Evolutionary conservation across 2,797 vertebrate genomes (phyloP).

Genomic region (Nothura maculosa): DNA sequence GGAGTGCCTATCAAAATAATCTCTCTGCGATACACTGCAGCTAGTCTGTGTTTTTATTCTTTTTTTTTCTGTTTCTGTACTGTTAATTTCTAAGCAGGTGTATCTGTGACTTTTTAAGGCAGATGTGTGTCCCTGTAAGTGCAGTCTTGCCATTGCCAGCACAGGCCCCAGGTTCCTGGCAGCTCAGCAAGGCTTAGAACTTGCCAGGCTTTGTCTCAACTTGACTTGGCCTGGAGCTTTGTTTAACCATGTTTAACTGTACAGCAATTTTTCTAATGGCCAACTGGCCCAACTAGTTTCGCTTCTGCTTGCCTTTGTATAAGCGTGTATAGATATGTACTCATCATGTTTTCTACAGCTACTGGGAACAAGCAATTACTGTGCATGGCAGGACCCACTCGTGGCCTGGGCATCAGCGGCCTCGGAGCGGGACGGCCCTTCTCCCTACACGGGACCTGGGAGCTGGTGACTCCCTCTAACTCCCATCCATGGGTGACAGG

Average conservation of each 20-base stretch:
- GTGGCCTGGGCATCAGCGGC: background rate
- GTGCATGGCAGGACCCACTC: background rate
- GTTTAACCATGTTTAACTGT: background rate
- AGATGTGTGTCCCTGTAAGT: background rate
- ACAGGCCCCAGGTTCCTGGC: background rate
- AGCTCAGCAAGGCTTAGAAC: background rate
- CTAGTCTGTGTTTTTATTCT: background rate
- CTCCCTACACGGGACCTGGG: background rate
- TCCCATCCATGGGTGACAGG: background rate
- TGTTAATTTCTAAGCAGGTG: background rate
- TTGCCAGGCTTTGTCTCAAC: background rate
- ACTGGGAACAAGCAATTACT: background rate
- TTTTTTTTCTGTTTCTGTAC: background rate
- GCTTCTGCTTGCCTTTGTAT: background rate
- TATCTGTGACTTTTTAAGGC: background rate
- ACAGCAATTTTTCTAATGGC: accelerated
- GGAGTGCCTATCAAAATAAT: background rate
- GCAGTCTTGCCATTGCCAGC: accelerated
- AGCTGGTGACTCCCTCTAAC: accelerated
- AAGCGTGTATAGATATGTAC: background rate
- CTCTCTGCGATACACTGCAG: background rate
- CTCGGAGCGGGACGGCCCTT: background rate
- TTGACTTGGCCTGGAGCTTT: background rate
- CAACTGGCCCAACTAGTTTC: background rate
- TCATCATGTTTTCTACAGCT: background rate